Base-by-base conservation (phyloP, 1,140 invertebrate species). In the Myzus persicae region DNA sequence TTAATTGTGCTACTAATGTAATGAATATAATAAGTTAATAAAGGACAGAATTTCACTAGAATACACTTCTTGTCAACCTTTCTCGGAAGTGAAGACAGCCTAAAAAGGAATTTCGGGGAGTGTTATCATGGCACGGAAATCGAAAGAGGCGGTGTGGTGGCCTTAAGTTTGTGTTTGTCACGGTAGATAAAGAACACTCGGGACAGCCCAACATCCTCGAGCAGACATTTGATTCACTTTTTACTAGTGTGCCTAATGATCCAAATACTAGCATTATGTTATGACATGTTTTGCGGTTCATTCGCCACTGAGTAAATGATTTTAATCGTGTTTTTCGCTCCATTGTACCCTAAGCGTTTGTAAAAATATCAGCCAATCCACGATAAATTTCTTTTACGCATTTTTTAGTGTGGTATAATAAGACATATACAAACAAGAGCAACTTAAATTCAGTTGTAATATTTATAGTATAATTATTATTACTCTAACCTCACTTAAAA, bases 181-280 rank as follows among this genome's bases (percentile, higher is more conserved):
- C 87, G 46, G 46, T 89, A 48, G 87, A 51, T 51, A 51, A 89
- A 89, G 36, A 89, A 89, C 87, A 48, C 46, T 89, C 26, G 26
- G 11, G 26, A 31, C 14, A 46, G 20, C n/a, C 87, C 8, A 51
- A 44, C 84, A 44, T n/a, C 40, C 11, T 44, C 26, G 4, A 42
- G 42, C 84, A 40, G 44, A 36, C n/a, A 22, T 89, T 51, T 89
- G 46, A 51, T 89, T 51, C 87, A n/a, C n/a, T 51, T 89, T 89
- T 89, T 51, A 48, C 46, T 89, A 36, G 44, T 36, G 46, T 36
- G 87, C 46, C 46, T 89, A 51, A 89, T 51, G 87, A 89, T 89
- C 46, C 46, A 89, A 48, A 38, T 20, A 85, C 40, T 44, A 31
- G 31, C 26, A 85, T 85, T 42, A 42, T 44, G 40, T 85, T 44